Conservation (phyloP, 2,888 invertebrate genomes). For the Cheilosia scutellata region DNA sequence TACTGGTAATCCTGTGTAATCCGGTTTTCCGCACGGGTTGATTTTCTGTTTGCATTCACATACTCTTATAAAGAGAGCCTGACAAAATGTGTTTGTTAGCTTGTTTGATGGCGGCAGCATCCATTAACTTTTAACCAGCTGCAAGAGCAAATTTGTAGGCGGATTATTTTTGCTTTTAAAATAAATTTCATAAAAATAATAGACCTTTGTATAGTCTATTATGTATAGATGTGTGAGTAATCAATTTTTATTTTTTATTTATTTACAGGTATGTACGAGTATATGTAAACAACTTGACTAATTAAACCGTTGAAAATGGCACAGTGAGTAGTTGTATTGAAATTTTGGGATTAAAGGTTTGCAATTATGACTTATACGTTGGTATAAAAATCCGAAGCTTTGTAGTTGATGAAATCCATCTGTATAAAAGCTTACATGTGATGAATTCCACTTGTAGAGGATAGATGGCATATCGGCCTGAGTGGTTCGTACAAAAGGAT, state of each 20-base stretch:
- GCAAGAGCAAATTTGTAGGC: conserved; percentile 1
- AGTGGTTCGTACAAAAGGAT: too few relatives aligned
- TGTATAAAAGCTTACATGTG: too few relatives aligned
- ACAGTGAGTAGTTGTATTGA: conserved; percentile 18
- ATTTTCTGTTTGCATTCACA: neutral
- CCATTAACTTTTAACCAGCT: conserved; percentile 25
- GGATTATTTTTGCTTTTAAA: conserved; percentile 12
- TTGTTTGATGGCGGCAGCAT: conserved; percentile 4
- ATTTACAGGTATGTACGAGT: conserved; percentile 62
- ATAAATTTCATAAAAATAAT: conserved; percentile 4
- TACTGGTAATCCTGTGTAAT: conserved; percentile 69
- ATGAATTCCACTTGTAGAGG: too few relatives aligned
- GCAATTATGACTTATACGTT: neutral
- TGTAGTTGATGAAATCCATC: too few relatives aligned
- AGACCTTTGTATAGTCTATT: conserved; percentile 9
- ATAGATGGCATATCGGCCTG: too few relatives aligned
- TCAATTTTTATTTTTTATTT: conserved; percentile 45
- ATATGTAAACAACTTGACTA: neutral
- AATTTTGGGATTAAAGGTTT: neutral
- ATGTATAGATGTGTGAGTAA: conserved; percentile 31
- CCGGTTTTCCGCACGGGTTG: conserved; percentile 66
- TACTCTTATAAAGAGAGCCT: conserved; percentile 50
- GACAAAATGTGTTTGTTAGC: conserved; percentile 10
- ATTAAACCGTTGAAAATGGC: neutral
- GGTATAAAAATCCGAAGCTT: too few relatives aligned